Conservation (phyloP, 2,113 vertebrate species). For the Hemichromis elongatus region DNA sequence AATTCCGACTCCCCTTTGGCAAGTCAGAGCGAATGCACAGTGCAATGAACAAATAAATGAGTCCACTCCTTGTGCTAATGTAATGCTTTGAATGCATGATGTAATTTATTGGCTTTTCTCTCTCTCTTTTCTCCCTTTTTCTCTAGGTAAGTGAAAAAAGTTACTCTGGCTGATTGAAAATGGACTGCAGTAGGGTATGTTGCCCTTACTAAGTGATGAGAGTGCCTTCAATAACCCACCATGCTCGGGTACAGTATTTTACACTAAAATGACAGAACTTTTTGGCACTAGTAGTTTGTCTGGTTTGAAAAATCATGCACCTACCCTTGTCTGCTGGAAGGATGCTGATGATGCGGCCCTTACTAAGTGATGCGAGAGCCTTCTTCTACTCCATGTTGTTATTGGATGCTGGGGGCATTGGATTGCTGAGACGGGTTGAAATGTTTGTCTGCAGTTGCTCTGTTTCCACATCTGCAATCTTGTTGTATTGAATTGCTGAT, state of each 20-base stretch:
- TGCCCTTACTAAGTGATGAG: neutral
- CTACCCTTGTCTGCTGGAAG: neutral
- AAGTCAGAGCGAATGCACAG: neutral
- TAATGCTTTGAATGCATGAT: neutral
- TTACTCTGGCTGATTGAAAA: conserved; percentile 42
- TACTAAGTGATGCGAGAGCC: neutral
- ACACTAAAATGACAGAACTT: neutral
- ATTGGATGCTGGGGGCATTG: neutral
- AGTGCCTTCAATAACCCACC: neutral
- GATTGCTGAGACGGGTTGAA: neutral
- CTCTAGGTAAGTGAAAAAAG: conserved; percentile 72
- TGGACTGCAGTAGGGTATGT: conserved; percentile 25
- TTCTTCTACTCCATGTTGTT: neutral
- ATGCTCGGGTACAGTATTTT: conserved; percentile 43
- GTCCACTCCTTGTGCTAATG: neutral
- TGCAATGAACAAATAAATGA: neutral
- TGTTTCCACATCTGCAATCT: neutral
- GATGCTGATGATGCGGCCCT: neutral
- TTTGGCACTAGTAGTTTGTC: neutral
- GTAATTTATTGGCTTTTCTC: conserved; percentile 23
- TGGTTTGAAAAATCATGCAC: neutral
- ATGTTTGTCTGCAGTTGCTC: neutral
- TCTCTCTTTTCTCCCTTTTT: conserved; percentile 25
- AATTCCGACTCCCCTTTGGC: neutral
- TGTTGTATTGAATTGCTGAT: neutral